Percentiles rank a stretch among this genome's conserved stretches.
Evolutionary conservation across 2,888 invertebrate species (phyloP).

Genomic region (Epinotia demarniana): DNA sequence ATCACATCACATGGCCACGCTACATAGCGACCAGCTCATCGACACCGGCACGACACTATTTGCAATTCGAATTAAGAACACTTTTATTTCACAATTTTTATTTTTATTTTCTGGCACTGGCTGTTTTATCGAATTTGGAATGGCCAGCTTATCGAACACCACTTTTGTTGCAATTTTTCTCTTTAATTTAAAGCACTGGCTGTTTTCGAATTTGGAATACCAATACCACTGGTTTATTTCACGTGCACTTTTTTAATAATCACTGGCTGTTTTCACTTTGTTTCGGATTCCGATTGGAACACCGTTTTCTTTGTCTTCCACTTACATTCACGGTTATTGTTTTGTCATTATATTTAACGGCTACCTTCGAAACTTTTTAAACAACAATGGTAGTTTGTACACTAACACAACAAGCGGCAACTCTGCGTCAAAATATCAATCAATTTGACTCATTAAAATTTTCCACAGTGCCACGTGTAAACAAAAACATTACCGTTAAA

Average conservation of each 20-base stretch:
- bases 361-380: conserved; percentile 21
- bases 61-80: not conserved
- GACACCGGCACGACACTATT: conserved; percentile 38
- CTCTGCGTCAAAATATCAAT: conserved; percentile 70
- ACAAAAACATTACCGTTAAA: conserved; percentile 23
- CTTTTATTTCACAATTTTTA: too few species aligned
- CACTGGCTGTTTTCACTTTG: conserved; percentile 11
- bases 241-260: conserved; percentile 1
- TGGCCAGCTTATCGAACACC: conserved; percentile 10
- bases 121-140: conserved; percentile 3
- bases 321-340: conserved; percentile 17
- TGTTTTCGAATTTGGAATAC: conserved; percentile 24
- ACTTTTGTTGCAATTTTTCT: not conserved
- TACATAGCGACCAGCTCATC: conserved; percentile 48
- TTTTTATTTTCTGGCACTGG: too few species aligned
- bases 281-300: not conserved
- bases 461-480: conserved; percentile 54
- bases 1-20: conserved; percentile 50
- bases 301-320: conserved; percentile 8
- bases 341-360: conserved; percentile 25
- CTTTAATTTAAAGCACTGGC: not conserved
- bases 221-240: not conserved
- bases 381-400: conserved; percentile 29
- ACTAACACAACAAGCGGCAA: conserved; percentile 30
- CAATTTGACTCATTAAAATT: conserved; percentile 70